Evolutionary conservation across 2,888 invertebrate species (phyloP), one percentile per base, ranked within the genome.

Genomic region (Caenorhabditis sp.): DNA sequence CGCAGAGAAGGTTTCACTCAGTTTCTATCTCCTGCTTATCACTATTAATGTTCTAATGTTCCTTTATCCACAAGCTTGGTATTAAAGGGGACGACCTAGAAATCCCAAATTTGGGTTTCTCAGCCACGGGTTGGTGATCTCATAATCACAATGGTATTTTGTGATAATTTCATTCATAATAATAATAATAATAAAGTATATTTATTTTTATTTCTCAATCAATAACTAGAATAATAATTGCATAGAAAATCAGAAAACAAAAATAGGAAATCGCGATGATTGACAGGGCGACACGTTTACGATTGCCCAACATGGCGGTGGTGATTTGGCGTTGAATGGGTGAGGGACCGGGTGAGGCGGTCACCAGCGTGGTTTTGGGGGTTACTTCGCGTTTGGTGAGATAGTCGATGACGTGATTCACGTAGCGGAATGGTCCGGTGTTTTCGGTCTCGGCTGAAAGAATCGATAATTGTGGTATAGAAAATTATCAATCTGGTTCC

Each of bases 41-140:
- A 75, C 77, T 14, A 73, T 85, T 62, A 83, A 86, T 74, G 66
- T 86, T 50, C 67, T 76, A 38, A 74, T 85, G 67, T 85, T 86
- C 56, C 70, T 85, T 14, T 85, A 80, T 71, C 84, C 83, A 8
- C 86, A 86, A 61, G 59, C 84, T 59, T 86, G 86, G 86, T 86
- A 86, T 74, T 85, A 71, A 31, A 20, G 10, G 27, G 27, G 60
- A 49, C n/a, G n/a, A n/a, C n/a, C n/a, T n/a, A n/a, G n/a, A n/a
- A n/a, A n/a, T n/a, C n/a, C n/a, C n/a, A n/a, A n/a, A n/a, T n/a
- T n/a, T n/a, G n/a, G n/a, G n/a, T n/a, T 61, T 61, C 5, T 58
- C 14, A 27, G 1, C 23, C 5, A 27, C 58, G 57, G 63, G 56
- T 59, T 27, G 31, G 31, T 60, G 14, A 54, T 38, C 50, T 52